Conservation (phyloP, 2,797 vertebrate species). For the Lateolabrax maculatus region DNA sequence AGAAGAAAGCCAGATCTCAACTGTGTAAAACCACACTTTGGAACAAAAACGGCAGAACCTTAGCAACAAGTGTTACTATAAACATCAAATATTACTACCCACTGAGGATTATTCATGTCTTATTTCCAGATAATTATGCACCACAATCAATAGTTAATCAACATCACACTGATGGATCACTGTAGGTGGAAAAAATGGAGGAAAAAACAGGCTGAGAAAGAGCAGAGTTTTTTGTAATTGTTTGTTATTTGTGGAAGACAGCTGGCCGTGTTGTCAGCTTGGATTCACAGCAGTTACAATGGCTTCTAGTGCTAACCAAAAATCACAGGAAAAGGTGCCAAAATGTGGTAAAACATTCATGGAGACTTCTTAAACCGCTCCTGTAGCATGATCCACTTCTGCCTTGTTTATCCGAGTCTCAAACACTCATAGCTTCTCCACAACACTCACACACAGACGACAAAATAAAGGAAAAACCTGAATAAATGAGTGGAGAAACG, state of each 20-base stretch:
- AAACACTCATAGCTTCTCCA: too few species aligned
- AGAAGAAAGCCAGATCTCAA: not conserved
- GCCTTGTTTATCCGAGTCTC: too few species aligned
- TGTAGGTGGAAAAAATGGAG: not conserved
- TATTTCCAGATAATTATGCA: constrained; percentile 7
- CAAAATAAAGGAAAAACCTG: not conserved
- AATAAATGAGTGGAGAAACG: not conserved
- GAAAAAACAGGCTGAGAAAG: not conserved
- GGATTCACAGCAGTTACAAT: not conserved
- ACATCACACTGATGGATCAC: not conserved
- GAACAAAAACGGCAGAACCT: not conserved
- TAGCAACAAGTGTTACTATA: not conserved
- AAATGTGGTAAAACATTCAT: not conserved
- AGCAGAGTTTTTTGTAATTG: not conserved
- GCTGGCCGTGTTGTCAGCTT: too few species aligned
- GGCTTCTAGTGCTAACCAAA: too few species aligned
- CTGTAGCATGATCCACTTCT: too few species aligned
- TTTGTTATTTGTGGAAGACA: not conserved
- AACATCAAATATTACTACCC: not conserved
- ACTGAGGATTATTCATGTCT: not conserved
- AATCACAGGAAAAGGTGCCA: not conserved
- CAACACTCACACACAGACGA: not conserved
- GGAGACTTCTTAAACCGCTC: too few species aligned
- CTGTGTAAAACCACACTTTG: not conserved
- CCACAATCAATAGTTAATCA: constrained; percentile 15